phyloP scores from a whole-genome alignment of 2,113 vertebrate species.

The Corvus hawaiiensis region DNA sequence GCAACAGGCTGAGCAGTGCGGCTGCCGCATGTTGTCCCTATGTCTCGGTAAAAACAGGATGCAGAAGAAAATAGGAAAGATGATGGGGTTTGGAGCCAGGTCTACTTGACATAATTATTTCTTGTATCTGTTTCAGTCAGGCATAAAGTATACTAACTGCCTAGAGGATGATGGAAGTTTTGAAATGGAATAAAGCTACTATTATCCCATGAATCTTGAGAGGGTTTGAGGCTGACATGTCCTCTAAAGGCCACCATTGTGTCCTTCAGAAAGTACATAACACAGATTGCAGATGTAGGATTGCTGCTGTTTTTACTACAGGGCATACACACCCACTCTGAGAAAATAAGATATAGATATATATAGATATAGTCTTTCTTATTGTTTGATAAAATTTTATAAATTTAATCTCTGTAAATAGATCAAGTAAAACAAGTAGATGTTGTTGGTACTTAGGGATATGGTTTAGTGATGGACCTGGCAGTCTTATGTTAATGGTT shows the following conservation, averaged over 20 bases:
- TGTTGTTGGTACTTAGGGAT: background rate
- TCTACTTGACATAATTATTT: background rate
- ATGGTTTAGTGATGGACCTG: background rate
- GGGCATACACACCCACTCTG: background rate
- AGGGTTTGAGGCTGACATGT: background rate
- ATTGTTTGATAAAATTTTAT: background rate
- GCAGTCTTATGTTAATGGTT: background rate
- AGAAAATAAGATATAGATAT: background rate
- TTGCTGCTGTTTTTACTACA: background rate
- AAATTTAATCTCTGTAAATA: background rate
- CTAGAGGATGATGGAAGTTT: background rate
- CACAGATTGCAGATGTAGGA: background rate
- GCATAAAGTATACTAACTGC: background rate
- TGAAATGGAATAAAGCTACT: background rate
- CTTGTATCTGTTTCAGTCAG: background rate
- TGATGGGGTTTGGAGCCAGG: background rate
- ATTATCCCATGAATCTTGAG: background rate
- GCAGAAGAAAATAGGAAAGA: background rate
- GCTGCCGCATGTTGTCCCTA: rapidly evolving
- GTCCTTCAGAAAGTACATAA: background rate
- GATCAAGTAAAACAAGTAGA: background rate
- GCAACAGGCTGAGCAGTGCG: background rate
- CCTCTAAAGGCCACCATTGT: background rate
- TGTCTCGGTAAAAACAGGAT: background rate
- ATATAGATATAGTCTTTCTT: background rate